These are phyloP conservation scores for Drosophila ironensis DNA, from an alignment of 1,140 invertebrate genomes.

Conservation along the genomic window DNA sequence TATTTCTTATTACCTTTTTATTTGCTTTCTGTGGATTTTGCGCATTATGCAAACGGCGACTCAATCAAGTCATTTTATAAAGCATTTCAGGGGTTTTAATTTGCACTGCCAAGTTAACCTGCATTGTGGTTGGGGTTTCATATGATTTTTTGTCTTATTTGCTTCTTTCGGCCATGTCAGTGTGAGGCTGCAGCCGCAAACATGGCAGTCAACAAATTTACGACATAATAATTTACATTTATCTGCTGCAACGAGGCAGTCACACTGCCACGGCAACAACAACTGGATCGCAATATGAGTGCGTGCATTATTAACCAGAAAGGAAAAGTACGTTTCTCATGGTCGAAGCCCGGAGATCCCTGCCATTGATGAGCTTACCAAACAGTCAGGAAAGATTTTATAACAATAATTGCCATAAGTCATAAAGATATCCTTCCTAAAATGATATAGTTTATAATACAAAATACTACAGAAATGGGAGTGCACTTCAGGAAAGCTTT, in stretches of 20 bases:
- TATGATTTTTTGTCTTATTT: conserved; percentile 18
- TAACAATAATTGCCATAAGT: too few species aligned
- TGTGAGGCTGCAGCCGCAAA: conserved; percentile 64
- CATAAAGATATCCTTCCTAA: too few species aligned
- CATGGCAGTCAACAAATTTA: conserved; percentile 82
- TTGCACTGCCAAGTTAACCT: conserved; percentile 31
- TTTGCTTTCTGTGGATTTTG: conserved; percentile 9
- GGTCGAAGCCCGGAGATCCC: conserved; percentile 45
- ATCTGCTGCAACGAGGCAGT: conserved; percentile 77
- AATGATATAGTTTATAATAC: too few species aligned
- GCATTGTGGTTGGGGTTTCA: conserved; percentile 16
- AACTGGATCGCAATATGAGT: conserved; percentile 57
- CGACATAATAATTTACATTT: conserved; percentile 82
- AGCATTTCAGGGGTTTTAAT: conserved; percentile 59
- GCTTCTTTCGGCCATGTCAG: conserved; percentile 46
- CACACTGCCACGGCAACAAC: conserved; percentile 42
- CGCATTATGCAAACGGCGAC: conserved; percentile 58
- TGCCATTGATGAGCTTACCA: too few species aligned
- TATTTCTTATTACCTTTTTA: conserved; percentile 24
- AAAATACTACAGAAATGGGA: too few species aligned
- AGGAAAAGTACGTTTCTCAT: conserved; percentile 11
- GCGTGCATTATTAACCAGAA: conserved; percentile 49
- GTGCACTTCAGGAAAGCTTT: too few species aligned
- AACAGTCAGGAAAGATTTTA: too few species aligned
- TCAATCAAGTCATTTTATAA: conserved; percentile 77